These are phyloP conservation scores for Druceiella hillmani DNA, from an alignment of 2,888 invertebrate species.

Conservation along the genomic window DNA sequence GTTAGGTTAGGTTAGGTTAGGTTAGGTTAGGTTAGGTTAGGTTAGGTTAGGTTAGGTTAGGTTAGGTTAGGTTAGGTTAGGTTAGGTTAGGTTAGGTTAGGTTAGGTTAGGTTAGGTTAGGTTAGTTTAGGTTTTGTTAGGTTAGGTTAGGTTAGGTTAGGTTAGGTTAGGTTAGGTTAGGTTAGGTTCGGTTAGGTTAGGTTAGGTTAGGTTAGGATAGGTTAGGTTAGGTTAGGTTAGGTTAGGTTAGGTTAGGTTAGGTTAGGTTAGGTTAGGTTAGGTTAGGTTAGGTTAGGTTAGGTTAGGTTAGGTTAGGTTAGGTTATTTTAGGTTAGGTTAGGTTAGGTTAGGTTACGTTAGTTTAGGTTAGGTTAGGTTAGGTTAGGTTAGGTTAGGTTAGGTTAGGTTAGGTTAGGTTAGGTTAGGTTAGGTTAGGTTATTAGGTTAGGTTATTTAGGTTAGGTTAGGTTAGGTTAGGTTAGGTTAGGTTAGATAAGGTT, in stretches of 20 bases:
- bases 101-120: slow-evolving; percentile 19
- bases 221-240: slow-evolving; percentile 14
- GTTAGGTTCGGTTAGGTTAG: slow-evolving; percentile 14
- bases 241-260: slow-evolving; percentile 17
- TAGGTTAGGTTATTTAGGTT: slow-evolving; percentile 18
- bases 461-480: slow-evolving; percentile 19
- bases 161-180: slow-evolving; percentile 21
- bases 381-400: slow-evolving; percentile 20
- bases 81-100: slow-evolving; percentile 15
- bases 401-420: slow-evolving; percentile 20
- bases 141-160: slow-evolving; percentile 20
- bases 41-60: slow-evolving; percentile 1
- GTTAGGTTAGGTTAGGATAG: slow-evolving; percentile 9
- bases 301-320: slow-evolving; percentile 20
- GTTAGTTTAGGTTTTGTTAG: slow-evolving; percentile 12
- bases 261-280: slow-evolving; percentile 19
- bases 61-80: slow-evolving; percentile 1
- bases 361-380: slow-evolving; percentile 20
- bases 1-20: slow-evolving; percentile 1
- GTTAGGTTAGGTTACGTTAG: slow-evolving; percentile 20
- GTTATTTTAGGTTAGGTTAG: slow-evolving; percentile 20
- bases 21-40: slow-evolving; percentile 1
- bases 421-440: slow-evolving; percentile 20
- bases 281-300: slow-evolving; percentile 20
- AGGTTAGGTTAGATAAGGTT: slow-evolving; percentile 17